Evolutionary conservation across 2,888 invertebrate genomes (phyloP).

Genomic region (Amphimallon solstitiale): DNA sequence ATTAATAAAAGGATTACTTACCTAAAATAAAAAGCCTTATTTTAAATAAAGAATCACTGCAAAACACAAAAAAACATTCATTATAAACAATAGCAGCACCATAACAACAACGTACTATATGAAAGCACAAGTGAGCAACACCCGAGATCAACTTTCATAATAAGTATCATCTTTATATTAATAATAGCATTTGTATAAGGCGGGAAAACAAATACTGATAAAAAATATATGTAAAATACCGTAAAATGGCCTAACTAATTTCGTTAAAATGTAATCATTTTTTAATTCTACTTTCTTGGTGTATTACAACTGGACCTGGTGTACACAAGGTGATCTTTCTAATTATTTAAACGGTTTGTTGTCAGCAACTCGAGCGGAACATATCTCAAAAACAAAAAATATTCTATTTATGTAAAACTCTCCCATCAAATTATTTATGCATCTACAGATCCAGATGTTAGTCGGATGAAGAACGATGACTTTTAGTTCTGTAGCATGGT

Average conservation of each 20-base stretch:
- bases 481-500: slow-evolving; percentile 1
- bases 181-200: too few species aligned
- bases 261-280: slow-evolving; percentile 15
- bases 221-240: slow-evolving; percentile 37
- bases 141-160: too few species aligned
- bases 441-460: slow-evolving; percentile 40
- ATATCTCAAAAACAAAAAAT: slow-evolving; percentile 14
- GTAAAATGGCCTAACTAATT: slow-evolving; percentile 17
- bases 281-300: slow-evolving; percentile 6
- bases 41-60: too few species aligned
- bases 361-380: slow-evolving; percentile 43
- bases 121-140: too few species aligned
- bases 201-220: slow-evolving; percentile 34
- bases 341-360: slow-evolving; percentile 44
- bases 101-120: too few species aligned
- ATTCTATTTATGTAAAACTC: slow-evolving; percentile 41
- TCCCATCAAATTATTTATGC: slow-evolving; percentile 46
- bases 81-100: too few species aligned
- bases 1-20: too few species aligned
- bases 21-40: too few species aligned
- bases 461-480: slow-evolving; percentile 10
- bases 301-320: slow-evolving; percentile 41
- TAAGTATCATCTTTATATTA: too few species aligned
- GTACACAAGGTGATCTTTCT: slow-evolving; percentile 42
- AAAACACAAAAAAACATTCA: too few species aligned